A percentile compares a stretch with the other conserved stretches of the same genome.
phyloP scores from a whole-genome alignment of 1,140 invertebrate genomes.

The Meloidogyne exigua region DNA sequence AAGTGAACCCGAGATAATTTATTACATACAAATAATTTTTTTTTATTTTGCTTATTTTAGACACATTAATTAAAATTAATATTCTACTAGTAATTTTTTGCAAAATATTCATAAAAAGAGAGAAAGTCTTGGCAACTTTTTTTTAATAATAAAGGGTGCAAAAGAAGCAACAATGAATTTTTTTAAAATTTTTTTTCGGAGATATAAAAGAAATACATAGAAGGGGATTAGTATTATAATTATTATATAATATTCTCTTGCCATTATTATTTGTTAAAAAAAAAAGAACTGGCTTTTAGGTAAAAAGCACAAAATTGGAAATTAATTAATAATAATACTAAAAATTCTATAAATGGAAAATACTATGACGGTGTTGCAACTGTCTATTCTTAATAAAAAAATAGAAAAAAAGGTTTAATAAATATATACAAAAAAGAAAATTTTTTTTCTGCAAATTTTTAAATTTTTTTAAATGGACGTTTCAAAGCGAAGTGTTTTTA shows the following conservation, averaged over 20 bases:
- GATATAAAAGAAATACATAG: not conserved
- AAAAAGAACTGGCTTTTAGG: too few relatives aligned
- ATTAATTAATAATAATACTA: not conserved
- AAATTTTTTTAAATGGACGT: too few relatives aligned
- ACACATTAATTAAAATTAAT: not conserved
- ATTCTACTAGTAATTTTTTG: too few relatives aligned
- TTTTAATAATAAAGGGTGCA: not conserved
- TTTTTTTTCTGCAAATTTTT: not conserved
- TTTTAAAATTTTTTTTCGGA: not conserved
- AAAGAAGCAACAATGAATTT: not conserved
- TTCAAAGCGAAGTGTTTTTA: not conserved
- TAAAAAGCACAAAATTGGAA: too few relatives aligned
- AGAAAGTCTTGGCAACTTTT: not conserved
- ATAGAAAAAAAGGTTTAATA: not conserved
- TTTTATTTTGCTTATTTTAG: not conserved
- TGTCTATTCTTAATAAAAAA: not conserved
- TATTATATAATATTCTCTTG: not conserved
- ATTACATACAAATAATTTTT: not conserved
- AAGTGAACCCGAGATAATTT: not conserved
- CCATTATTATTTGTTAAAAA: not conserved
- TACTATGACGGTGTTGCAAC: not conserved
- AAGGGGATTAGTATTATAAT: not conserved
- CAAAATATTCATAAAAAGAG: not conserved
- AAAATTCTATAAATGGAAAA: slow-evolving; percentile 1
- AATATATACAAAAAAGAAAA: not conserved